Conservation (phyloP, 2,888 invertebrate species). For the Acronicta psi region DNA sequence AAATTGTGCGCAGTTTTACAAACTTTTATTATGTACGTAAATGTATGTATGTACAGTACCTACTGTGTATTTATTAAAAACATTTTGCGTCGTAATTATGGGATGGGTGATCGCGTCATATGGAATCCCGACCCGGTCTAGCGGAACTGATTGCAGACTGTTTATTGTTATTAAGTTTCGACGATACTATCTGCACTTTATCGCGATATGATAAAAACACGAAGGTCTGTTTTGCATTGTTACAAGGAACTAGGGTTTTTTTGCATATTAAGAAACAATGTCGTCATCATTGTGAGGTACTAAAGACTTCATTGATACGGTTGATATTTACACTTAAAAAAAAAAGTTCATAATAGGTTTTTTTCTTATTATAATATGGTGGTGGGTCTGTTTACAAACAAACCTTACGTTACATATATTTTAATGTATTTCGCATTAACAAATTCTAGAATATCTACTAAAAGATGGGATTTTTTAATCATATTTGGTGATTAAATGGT, state of each 20-base stretch:
- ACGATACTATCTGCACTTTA: constrained; percentile 35
- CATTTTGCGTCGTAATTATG: constrained; percentile 54
- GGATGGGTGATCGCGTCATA: constrained; percentile 37
- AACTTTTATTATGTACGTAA: neutral
- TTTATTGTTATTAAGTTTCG: constrained; percentile 44
- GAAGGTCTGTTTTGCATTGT: constrained; percentile 22
- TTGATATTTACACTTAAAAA: too few species aligned
- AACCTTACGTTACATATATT: too few species aligned
- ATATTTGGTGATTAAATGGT: too few species aligned
- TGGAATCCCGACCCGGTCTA: constrained; percentile 47
- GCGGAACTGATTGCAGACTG: constrained; percentile 59
- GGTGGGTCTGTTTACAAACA: too few species aligned
- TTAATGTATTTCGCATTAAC: too few species aligned
- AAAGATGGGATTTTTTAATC: too few species aligned
- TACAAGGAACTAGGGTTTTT: constrained; percentile 25
- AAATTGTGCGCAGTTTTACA: constrained; percentile 16
- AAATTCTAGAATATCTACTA: too few species aligned
- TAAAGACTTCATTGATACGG: too few species aligned
- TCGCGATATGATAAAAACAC: constrained; percentile 37
- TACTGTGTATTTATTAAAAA: constrained; percentile 53
- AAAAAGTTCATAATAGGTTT: too few species aligned
- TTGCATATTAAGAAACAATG: constrained; percentile 26
- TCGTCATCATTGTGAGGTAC: neutral
- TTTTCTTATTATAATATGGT: too few species aligned
- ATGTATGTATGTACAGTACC: neutral